Evolutionary conservation across 2,888 invertebrate species (phyloP).

Genomic region (Lithophane socia): DNA sequence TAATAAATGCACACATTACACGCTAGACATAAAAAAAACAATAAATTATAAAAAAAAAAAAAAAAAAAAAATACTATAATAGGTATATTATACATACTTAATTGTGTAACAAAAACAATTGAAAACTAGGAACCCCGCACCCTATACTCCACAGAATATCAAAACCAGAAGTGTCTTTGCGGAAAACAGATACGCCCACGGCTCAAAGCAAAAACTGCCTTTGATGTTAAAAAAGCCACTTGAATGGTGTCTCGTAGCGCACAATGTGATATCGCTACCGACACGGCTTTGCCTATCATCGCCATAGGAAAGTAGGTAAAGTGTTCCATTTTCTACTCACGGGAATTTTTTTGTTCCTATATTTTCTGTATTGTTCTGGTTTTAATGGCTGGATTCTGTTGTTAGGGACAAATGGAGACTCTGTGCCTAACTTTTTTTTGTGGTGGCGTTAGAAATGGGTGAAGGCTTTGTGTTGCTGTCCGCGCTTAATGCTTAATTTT

Average conservation of each 20-base stretch:
- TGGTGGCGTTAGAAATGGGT: conserved; percentile 25
- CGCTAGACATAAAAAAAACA: background rate
- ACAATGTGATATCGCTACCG: conserved; percentile 70
- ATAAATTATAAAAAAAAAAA: too few relatives aligned
- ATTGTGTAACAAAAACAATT: background rate
- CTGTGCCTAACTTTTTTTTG: conserved; percentile 39
- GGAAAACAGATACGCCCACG: conserved; percentile 56
- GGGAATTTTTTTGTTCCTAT: conserved; percentile 55
- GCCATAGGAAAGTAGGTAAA: conserved; percentile 64
- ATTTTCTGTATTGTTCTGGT: conserved; percentile 52
- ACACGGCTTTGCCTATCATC: conserved; percentile 59
- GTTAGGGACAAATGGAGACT: conserved; percentile 46
- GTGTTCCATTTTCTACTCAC: conserved; percentile 64
- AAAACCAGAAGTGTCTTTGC: conserved; percentile 58
- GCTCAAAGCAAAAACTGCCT: conserved; percentile 77
- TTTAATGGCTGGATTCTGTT: conserved; percentile 60
- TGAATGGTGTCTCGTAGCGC: conserved; percentile 74
- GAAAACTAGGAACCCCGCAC: background rate
- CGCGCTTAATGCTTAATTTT: background rate
- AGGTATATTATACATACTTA: background rate
- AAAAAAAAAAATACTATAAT: too few relatives aligned
- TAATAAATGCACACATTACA: background rate
- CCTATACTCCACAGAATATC: conserved; percentile 25
- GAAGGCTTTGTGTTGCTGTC: conserved; percentile 16
- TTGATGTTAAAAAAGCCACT: conserved; percentile 84